Conservation (phyloP, 2,113 vertebrate species). For the Pterocles burchelli region DNA sequence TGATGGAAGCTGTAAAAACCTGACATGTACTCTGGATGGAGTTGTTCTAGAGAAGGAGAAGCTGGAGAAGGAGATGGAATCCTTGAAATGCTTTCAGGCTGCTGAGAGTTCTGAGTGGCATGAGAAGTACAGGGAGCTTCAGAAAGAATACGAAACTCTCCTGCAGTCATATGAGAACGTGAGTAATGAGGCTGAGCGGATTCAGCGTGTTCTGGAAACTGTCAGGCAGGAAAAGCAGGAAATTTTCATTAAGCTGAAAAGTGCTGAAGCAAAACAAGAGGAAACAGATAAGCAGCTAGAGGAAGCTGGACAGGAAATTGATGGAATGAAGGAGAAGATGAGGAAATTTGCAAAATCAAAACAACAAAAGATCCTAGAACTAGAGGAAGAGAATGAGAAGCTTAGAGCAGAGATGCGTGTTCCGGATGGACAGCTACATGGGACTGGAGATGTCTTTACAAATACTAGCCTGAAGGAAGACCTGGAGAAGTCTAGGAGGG, state of each 20-base stretch:
- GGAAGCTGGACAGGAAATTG: slow-evolving; percentile 85
- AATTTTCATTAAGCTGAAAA: slow-evolving; percentile 77
- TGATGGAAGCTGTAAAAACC: slow-evolving; percentile 85
- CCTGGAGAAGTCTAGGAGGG: slow-evolving; percentile 48
- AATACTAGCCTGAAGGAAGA: slow-evolving; percentile 60
- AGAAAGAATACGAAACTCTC: slow-evolving; percentile 93
- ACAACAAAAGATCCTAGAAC: slow-evolving; percentile 93
- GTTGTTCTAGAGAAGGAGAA: slow-evolving; percentile 83
- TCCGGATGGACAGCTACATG: background rate
- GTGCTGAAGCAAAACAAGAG: slow-evolving; percentile 76
- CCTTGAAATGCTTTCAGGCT: slow-evolving; percentile 74
- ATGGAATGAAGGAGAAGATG: slow-evolving; percentile 93
- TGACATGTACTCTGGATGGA: slow-evolving; percentile 83
- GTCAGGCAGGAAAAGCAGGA: slow-evolving; percentile 91
- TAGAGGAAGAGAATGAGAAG: slow-evolving; percentile 94
- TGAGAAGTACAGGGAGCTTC: slow-evolving; percentile 84
- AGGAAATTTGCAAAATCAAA: slow-evolving; percentile 96
- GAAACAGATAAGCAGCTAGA: slow-evolving; percentile 82
- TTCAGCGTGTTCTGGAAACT: slow-evolving; percentile 84
- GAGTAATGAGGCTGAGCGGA: slow-evolving; percentile 89
- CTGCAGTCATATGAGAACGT: slow-evolving; percentile 96
- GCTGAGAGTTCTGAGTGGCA: slow-evolving; percentile 79
- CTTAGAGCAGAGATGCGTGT: slow-evolving; percentile 72
- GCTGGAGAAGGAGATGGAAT: slow-evolving; percentile 77
- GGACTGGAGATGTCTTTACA: slow-evolving; percentile 32